Base-by-base conservation (phyloP, 2,113 vertebrate genomes). In the Upupa epops region DNA sequence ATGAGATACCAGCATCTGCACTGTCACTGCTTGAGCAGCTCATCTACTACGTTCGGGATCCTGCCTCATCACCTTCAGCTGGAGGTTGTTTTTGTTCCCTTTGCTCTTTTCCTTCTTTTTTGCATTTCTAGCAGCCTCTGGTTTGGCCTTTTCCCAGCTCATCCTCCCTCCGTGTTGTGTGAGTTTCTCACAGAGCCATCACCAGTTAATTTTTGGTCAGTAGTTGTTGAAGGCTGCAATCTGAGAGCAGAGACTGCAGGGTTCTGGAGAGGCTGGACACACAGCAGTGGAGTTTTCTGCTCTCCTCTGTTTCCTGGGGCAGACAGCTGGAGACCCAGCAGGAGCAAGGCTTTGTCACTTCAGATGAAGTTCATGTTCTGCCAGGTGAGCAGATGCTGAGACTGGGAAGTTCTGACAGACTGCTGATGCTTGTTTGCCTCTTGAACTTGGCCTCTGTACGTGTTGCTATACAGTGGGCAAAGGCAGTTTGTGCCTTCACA, bases 111-210 rank as follows among this genome's bases (percentile, higher is more conserved):
- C 37, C 36, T 69, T 79, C 55, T 8, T 46, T n/a, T 68, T 29
- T 21, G 16, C 26, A 13, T 24, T 88, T 74, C 48, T 28, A 46
- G 40, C 36, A 42, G 51, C 59, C 21, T 73, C 64, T 74, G 22
- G 3, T 40, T 61, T 16, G 58, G 31, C 64, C 68, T 70, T 80
- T 61, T 49, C 51, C 32, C 14, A 25, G 51, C 64, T 58, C 31
- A 2, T 2, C 11, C 31, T 52, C n/a, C 45, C 79, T 15, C 11
- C 15, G 0, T 16, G 36, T 8, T 15, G 0, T 3, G 3, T 2
- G 51, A 13, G 61, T 46, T 17, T 25, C 70, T 82, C 29, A 3
- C 7, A 13, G 34, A 9, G 52, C 14, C 64, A 11, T 4, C 68
- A 31, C 12, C 48, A 5, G 34, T 34, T 37, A 2, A 24, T 42